Evolutionary conservation across 2,797 vertebrate genomes (phyloP), one percentile per base, ranked within the genome.

Genomic region (Chanos chanos): DNA sequence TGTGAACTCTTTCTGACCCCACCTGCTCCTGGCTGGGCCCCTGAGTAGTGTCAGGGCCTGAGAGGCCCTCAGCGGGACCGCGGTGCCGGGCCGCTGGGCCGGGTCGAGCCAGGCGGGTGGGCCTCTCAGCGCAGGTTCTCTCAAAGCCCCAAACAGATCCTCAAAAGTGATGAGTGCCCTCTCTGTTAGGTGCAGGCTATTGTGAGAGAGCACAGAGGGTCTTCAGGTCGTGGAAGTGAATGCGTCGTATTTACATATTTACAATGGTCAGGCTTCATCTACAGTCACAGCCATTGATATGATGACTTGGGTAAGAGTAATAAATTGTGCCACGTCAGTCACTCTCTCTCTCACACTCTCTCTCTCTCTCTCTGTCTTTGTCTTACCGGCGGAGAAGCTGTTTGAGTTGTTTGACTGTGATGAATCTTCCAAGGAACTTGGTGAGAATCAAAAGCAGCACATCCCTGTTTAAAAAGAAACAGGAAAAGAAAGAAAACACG

Each of bases 381-480:
- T 44, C 25, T 50, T 36, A 72, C 70, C 45, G 21, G 10, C 39
- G 48, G 9, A 72, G 39, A 31, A 72, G 61, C 3, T 74, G 70
- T 44, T 70, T 69, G 45, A 62, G 69, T 48, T 75, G 57, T 34
- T 67, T 60, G 36, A 56, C 62, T 43, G 59, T 69, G 41, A 81
- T 53, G 49, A 37, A 61, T 45, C 63, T 70, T 55, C 80, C 74
- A 44, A 82, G 54, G 56, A 81, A 82, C 43, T 67, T 73, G 36
- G 48, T 53, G 34, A 84, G 39, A 4, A 77, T 73, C 48, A 64
- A 37, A n/a, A 81, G 64, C 45, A 83, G 30, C 12, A 9, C 7
- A 27, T 61, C 56, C 53, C 79, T 81, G 24, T n/a, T n/a, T 1
- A 59, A 47, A 30, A 33, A 30, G 28, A 58, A n/a, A 9, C 15